Conservation (phyloP, 1,140 invertebrate species). For the Drosophila sp. region DNA sequence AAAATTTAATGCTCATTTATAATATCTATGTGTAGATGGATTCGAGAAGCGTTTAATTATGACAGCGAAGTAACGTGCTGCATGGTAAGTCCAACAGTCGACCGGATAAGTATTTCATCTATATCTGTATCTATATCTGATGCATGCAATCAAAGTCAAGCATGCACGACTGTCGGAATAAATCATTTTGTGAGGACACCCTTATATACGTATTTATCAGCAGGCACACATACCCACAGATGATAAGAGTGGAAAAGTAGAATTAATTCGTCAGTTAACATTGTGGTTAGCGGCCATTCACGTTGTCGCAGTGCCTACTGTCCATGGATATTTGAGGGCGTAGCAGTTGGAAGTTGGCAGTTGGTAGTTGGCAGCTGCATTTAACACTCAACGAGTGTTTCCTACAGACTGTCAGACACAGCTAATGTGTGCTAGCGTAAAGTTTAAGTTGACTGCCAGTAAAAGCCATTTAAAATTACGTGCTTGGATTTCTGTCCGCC, state of each 20-base stretch:
- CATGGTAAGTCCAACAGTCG: neutral
- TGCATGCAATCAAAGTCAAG: slow-evolving; percentile 75
- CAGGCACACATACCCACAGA: neutral
- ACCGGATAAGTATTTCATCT: neutral
- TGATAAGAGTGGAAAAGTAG: slow-evolving; percentile 46
- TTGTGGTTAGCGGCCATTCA: slow-evolving; percentile 66
- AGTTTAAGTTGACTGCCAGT: slow-evolving; percentile 82
- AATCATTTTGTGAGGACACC: slow-evolving; percentile 34
- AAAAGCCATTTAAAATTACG: slow-evolving; percentile 83
- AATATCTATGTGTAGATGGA: too few species aligned
- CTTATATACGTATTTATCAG: neutral
- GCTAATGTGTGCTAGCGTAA: slow-evolving; percentile 73
- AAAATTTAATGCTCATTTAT: too few species aligned
- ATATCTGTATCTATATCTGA: slow-evolving; percentile 45
- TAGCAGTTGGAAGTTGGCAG: slow-evolving; percentile 25
- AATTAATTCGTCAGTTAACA: slow-evolving; percentile 78
- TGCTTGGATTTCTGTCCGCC: slow-evolving; percentile 70
- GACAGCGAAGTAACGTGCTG: neutral
- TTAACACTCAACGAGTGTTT: slow-evolving; percentile 65
- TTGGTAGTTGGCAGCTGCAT: slow-evolving; percentile 69
- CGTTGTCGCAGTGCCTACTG: slow-evolving; percentile 45
- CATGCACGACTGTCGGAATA: slow-evolving; percentile 64
- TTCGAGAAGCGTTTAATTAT: neutral
- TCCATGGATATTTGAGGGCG: slow-evolving; percentile 17
- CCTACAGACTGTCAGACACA: slow-evolving; percentile 62